Base-by-base conservation (phyloP, 2,113 vertebrate species). In the Turdus rufiventris region DNA sequence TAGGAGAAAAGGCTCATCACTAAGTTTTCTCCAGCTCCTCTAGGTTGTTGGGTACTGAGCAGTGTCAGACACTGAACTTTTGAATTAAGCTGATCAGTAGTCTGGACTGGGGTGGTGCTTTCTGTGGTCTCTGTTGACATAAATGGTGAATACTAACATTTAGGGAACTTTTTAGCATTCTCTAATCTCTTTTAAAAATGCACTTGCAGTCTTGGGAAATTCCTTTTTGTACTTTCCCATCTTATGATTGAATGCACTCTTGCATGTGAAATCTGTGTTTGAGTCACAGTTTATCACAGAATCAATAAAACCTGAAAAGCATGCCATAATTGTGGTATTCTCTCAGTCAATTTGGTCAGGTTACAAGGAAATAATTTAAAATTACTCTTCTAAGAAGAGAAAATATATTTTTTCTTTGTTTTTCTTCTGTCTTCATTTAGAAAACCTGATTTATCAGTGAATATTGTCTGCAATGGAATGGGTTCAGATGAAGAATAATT, bases 261-360 rank as follows among this genome's bases (percentile, higher is more conserved):
- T 89, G 43, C 53, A 12, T 76, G 74, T 53, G 48, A 91, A 86
- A 9, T 79, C 23, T 47, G 28, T 56, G 19, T 65, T 50, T 93
- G 77, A 88, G 54, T 91, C 62, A 68, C 66, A 66, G 1, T 65
- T 92, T 78, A 61, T 61, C 42, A 79, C 38, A 74, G 56, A 63
- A 80, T 58, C 60, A 80, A 70, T 81, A 83, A 93, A 96, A 94
- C 91, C 93, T 94, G 81, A 89, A 95, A 96, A 91, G 82, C 48
- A 7, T 72, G 63, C 26, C 51, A 40, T 13, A 42, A 0, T 23
- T 91, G 36, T 58, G 24, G 12, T 85, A 56, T 43, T 91, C 26
- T 36, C 12, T 62, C 26, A 16, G 31, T n/a, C 68, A 18, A 36
- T 79, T 82, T 54, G 23, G 13, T 54, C 34, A 43, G 19, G 79